These are phyloP conservation scores for Drosophila funebris DNA, from an alignment of 1,140 invertebrate species.

Conservation along the genomic window DNA sequence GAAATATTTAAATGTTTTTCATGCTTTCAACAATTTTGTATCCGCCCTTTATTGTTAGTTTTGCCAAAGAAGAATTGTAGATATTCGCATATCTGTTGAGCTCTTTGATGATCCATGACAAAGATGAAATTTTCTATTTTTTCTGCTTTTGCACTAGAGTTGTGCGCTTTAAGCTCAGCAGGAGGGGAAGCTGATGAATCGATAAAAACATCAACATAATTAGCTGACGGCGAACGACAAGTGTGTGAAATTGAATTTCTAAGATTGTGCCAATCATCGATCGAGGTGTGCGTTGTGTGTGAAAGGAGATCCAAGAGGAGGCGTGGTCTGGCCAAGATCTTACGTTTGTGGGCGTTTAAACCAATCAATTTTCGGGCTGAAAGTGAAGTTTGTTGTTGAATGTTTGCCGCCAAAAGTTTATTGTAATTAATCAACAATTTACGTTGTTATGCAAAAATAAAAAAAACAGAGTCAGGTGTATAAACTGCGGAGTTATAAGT, in stretches of 20 bases:
- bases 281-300: not conserved
- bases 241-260: conserved; percentile 76
- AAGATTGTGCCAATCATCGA: conserved; percentile 36
- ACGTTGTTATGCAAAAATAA: conserved; percentile 1
- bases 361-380: conserved; percentile 25
- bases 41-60: not conserved
- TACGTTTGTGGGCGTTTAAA: conserved; percentile 16
- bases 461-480: conserved; percentile 16
- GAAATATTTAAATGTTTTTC: conserved; percentile 7
- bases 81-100: not conserved
- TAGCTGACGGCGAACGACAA: conserved; percentile 61
- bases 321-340: conserved; percentile 21
- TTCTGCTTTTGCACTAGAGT: conserved; percentile 6
- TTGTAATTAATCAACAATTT: conserved; percentile 17
- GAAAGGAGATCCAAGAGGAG: conserved; percentile 21
- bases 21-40: conserved; percentile 17
- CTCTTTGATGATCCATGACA: conserved; percentile 53
- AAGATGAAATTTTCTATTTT: conserved; percentile 32
- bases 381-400: conserved; percentile 8
- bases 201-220: conserved; percentile 67
- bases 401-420: conserved; percentile 16
- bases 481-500: conserved; percentile 1
- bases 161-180: conserved; percentile 18
- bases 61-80: not conserved
- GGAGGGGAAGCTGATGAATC: conserved; percentile 40